phyloP scores from a whole-genome alignment of 2,113 vertebrate genomes.

The Macquaria australasica region DNA sequence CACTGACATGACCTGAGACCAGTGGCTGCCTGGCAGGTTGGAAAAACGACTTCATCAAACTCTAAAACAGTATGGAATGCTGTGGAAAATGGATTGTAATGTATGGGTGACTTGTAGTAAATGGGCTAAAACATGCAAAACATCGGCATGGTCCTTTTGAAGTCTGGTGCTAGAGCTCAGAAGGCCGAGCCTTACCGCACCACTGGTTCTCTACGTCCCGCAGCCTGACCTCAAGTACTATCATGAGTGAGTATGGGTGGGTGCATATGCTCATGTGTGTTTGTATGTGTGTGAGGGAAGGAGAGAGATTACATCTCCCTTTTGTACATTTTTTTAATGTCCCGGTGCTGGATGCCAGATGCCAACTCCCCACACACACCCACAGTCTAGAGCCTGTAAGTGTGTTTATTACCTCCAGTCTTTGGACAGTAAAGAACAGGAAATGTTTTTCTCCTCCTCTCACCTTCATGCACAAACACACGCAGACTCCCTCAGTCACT shows the following conservation, averaged over 20 bases:
- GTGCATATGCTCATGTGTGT: constrained; percentile 16
- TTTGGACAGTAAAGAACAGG: constrained; percentile 78
- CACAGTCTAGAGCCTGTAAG: constrained; percentile 52
- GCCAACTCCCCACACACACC: constrained; percentile 60
- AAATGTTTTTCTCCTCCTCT: constrained; percentile 73
- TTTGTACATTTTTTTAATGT: constrained; percentile 68
- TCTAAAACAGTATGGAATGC: constrained; percentile 27
- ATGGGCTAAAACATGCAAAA: constrained; percentile 49
- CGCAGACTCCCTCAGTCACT: constrained; percentile 28
- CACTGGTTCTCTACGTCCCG: constrained; percentile 42
- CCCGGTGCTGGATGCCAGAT: constrained; percentile 72
- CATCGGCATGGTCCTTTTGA: constrained; percentile 34
- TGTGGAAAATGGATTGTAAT: constrained; percentile 46
- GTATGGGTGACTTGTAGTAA: constrained; percentile 44
- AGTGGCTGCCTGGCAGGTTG: constrained; percentile 2
- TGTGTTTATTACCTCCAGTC: constrained; percentile 74
- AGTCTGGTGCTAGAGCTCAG: constrained; percentile 39
- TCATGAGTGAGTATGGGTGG: constrained; percentile 13
- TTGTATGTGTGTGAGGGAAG: not conserved
- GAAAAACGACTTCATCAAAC: constrained; percentile 24
- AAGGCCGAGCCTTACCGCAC: constrained; percentile 10
- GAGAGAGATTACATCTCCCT: constrained; percentile 48
- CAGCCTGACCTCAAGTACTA: constrained; percentile 51
- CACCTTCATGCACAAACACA: constrained; percentile 52
- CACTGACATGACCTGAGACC: not conserved